Base-by-base conservation (phyloP, 1,140 invertebrate genomes). In the Hylyphantes graminicola region DNA sequence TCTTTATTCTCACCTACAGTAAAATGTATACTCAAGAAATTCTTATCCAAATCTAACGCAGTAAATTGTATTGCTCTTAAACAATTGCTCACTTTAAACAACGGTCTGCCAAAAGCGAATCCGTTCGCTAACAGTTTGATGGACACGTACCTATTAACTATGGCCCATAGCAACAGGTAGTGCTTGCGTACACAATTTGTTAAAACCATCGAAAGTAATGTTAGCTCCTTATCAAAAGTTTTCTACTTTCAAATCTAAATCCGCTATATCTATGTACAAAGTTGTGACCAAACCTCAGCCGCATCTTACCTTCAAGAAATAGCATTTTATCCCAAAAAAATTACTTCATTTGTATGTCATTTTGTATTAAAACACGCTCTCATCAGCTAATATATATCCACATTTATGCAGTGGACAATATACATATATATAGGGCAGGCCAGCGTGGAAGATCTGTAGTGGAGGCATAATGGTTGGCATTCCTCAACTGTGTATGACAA, bases 231-330 rank as follows among this genome's bases (percentile, higher is more conserved):
- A 76, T 77, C 73, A 85, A 85, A 85, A 85, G 77, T 85, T 82
- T 59, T 77, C 74, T 82, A 77, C 54, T 73, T 59, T 85, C 64
- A 67, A 72, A 85, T 35, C 82, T 85, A 85, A 65, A 48, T 77
- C 74, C 82, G 64, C 82, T 85, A 85, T 85, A 85, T 85, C 75
- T 85, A 85, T 85, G 74, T 77, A 85, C 73, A 85, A 77, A 76
- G 64, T 65, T 85, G 82, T 68, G 74, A 85, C 82, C 82, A 85
- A 85, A 77, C 82, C 72, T 76, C 82, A 76, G 67, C 53, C 82
- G 54, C 75, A 83, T 73, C 74, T 85, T 76, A 76, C 73, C 61
- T 51, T 76, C 73, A 85, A 76, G 74, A 85, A 85, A 85, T 85
- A 85, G 82, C 82, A 67, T 77, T 75, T 82, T 83, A 61, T 77